These are phyloP conservation scores for Acromyrmex charruanus DNA, from an alignment of 1,140 invertebrate genomes.

Conservation along the genomic window DNA sequence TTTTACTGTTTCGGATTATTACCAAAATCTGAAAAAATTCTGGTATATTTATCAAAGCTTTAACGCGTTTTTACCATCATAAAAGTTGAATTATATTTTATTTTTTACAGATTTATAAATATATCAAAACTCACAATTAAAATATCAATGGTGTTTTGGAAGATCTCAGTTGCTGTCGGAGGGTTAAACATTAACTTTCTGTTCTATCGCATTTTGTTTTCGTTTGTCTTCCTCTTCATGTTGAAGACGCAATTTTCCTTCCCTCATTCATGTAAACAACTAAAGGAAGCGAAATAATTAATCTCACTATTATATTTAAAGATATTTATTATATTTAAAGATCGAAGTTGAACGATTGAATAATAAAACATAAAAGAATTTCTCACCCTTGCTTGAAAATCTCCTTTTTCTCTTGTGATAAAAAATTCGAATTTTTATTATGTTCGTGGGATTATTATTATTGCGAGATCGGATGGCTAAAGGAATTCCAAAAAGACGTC, in stretches of 20 bases:
- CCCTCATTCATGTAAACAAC: not conserved
- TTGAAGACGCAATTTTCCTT: not conserved
- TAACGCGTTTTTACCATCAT: too few species aligned
- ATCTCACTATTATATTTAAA: not conserved
- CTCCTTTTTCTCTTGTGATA: not conserved
- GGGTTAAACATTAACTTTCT: not conserved
- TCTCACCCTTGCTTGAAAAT: not conserved
- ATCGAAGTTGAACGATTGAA: not conserved
- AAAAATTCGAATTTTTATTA: constrained; percentile 44
- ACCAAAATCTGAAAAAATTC: too few species aligned
- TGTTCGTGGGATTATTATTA: constrained; percentile 21
- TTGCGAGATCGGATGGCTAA: constrained; percentile 19
- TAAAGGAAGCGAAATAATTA: not conserved
- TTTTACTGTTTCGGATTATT: too few species aligned
- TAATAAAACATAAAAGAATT: not conserved
- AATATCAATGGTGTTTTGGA: too few species aligned
- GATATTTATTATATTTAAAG: too few species aligned
- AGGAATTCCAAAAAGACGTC: constrained; percentile 49
- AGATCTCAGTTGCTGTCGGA: too few species aligned
- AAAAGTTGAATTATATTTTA: too few species aligned
- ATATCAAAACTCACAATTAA: too few species aligned
- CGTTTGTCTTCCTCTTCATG: not conserved
- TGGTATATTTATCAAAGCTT: too few species aligned
- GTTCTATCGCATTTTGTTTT: not conserved
- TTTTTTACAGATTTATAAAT: too few species aligned